Percentiles rank a stretch among this genome's conserved stretches.
Evolutionary conservation across 1,140 invertebrate species (phyloP).

Genomic region (Phymorhynchus buccinoides): DNA sequence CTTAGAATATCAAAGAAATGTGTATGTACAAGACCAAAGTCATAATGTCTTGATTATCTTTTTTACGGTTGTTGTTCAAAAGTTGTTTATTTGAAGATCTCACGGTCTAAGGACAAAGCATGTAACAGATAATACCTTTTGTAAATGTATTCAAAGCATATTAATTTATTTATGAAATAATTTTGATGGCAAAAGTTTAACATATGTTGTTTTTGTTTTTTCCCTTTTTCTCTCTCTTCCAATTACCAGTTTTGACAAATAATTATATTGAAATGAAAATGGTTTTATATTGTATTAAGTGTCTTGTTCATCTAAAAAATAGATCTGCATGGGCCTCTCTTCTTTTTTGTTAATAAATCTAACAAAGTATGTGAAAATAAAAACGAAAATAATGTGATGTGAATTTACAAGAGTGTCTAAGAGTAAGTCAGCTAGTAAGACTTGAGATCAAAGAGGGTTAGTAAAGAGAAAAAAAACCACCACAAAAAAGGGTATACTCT

Average conservation of each 20-base stretch:
- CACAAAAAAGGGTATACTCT: neutral
- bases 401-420: neutral
- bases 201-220: neutral
- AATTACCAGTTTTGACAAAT: neutral
- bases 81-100: neutral
- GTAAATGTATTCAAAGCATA: neutral
- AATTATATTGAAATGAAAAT: slow-evolving; percentile 9
- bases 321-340: neutral
- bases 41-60: neutral
- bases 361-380: too few relatives aligned
- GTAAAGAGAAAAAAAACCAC: neutral
- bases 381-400: too few relatives aligned
- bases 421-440: neutral
- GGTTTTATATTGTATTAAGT: neutral
- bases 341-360: neutral
- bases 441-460: neutral
- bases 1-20: too few relatives aligned
- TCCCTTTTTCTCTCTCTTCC: too few relatives aligned
- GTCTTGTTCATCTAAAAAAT: neutral
- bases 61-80: too few relatives aligned
- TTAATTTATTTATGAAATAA: neutral
- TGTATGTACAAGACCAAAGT: too few relatives aligned
- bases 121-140: neutral
- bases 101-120: neutral
- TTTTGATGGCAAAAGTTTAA: too few relatives aligned